Evolutionary conservation across 2,797 vertebrate species (phyloP), one percentile per base, ranked within the genome.

Genomic region (Taenioides sp.): DNA sequence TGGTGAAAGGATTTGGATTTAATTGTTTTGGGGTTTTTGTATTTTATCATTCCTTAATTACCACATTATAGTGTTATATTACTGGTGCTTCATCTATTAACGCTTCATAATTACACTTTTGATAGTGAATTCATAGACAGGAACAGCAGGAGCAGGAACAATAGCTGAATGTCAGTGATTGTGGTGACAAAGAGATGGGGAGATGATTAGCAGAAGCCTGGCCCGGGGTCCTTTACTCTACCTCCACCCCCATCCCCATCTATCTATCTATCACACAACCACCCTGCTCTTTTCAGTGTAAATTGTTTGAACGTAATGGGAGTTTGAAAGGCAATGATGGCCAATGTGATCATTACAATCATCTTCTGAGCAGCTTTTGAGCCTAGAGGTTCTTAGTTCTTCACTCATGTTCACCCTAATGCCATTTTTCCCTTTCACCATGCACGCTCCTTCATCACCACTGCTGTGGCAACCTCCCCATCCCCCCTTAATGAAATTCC

Each of bases 391-490:
- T 88, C 79, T 87, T 83, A 78, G 81, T 85, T 82, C 77, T 75
- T 71, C 68, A 69, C 85, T 88, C 84, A 74, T 82, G 88, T 84
- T 81, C 70, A 27, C 81, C 80, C 78, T 89, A 87, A 90, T 87
- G 78, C 82, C 65, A 73, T 47, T 73, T 73, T 63, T 80, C 71
- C 73, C 63, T 69, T 73, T 64, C 27, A 60, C 71, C 76, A 14
- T 4, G 27, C 69, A 79, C 79, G 72, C 69, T 74, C 77, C 83
- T 84, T 84, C 80, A 81, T 89, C 85, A 80, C 71, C 58, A 34
- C 75, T 74, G 83, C 73, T 60, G 43, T 47, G 43, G 72, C 71
- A 54, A 65, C 22, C n/a, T 1, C 37, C 62, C 12, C 12, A 10
- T 3, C 9, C 63, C 40, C 40, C 63, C 9, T 37, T 5, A 40